These are phyloP conservation scores for Dysdera silvatica DNA, from an alignment of 1,140 invertebrate species.

Conservation along the genomic window DNA sequence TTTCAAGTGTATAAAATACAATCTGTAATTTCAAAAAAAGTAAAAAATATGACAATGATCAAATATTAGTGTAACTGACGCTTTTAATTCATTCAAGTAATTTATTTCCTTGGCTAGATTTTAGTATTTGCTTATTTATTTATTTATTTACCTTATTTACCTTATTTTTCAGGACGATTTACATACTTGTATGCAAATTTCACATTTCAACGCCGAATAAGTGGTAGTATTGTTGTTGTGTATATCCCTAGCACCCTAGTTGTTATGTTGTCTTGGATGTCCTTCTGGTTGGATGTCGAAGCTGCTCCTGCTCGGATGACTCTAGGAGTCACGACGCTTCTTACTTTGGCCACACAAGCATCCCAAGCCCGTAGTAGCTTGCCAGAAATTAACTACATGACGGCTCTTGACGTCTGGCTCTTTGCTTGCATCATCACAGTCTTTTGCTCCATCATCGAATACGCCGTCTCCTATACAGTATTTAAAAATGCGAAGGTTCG, in stretches of 20 bases:
- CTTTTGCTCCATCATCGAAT: constrained; percentile 42
- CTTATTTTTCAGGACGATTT: constrained; percentile 16
- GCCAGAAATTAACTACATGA: constrained; percentile 32
- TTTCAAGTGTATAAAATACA: too few relatives aligned
- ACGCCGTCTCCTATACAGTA: constrained; percentile 41
- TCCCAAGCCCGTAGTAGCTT: constrained; percentile 18
- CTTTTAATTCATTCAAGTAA: too few relatives aligned
- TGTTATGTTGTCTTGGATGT: constrained; percentile 36
- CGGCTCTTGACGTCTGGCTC: constrained; percentile 38
- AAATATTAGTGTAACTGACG: too few relatives aligned
- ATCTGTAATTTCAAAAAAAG: too few relatives aligned
- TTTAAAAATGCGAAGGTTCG: too few relatives aligned
- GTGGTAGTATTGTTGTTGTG: constrained; percentile 26
- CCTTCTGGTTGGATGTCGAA: constrained; percentile 45
- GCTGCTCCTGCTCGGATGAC: constrained; percentile 42
- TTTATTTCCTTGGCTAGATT: too few relatives aligned
- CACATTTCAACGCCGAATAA: constrained; percentile 30
- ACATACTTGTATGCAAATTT: constrained; percentile 31
- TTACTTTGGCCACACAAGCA: constrained; percentile 34
- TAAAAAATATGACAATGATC: too few relatives aligned
- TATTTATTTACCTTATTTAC: too few relatives aligned
- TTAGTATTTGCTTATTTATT: too few relatives aligned
- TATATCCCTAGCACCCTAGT: constrained; percentile 33
- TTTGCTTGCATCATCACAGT: constrained; percentile 43
- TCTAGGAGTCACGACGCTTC: constrained; percentile 35